Evolutionary conservation across 2,113 vertebrate genomes (phyloP).

Genomic region (Todiramphus saurophagus): DNA sequence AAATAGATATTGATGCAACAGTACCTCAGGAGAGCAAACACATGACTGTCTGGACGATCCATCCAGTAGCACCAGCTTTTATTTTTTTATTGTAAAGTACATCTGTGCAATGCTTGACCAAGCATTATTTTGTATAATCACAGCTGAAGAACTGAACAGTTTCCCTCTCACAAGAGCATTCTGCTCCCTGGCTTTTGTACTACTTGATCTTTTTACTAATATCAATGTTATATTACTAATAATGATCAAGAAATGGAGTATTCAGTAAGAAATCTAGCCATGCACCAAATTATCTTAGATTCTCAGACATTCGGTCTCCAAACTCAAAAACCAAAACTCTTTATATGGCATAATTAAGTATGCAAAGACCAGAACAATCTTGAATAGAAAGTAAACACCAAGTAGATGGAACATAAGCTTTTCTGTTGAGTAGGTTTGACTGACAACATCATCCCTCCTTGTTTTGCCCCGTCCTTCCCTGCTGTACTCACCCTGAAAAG

Average conservation of each 20-base stretch:
- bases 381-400: background rate
- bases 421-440: background rate
- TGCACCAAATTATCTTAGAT: background rate
- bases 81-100: background rate
- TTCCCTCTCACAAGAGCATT: background rate
- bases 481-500: background rate
- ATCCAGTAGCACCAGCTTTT: background rate
- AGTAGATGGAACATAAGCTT: background rate
- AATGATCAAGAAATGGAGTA: background rate
- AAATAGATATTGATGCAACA: background rate
- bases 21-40: background rate
- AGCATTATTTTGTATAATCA: background rate
- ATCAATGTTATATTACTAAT: background rate
- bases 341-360: background rate
- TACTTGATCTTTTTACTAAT: background rate
- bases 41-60: background rate
- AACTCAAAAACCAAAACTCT: background rate
- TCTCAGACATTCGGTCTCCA: background rate
- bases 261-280: background rate
- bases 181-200: background rate
- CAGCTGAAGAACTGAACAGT: background rate
- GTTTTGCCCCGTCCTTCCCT: background rate
- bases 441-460: background rate
- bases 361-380: background rate
- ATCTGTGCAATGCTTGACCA: background rate